Evolutionary conservation across 2,113 vertebrate species (phyloP), one percentile per base, ranked within the genome.

Genomic region (Diadophis punctatus): DNA sequence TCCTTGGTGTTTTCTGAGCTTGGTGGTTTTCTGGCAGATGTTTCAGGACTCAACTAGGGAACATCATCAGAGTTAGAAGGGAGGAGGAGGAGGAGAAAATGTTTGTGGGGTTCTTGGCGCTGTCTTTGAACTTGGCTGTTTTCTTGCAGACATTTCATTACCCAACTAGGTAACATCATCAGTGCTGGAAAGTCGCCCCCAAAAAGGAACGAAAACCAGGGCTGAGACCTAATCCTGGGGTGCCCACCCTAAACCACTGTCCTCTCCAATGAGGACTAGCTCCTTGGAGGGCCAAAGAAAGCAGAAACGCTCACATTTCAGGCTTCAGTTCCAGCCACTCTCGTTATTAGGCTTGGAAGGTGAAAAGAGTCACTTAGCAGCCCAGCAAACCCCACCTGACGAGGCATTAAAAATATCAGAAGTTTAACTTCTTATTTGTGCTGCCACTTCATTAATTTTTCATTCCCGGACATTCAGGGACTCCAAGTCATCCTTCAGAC

Each of bases 391-490:
- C 43, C 63, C 4, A 11, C 56, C 34, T 11, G 87, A 46, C 14
- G 39, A n/a, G 27, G 90, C 6, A 0, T 0, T 1, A 86, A 55
- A 91, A 30, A 22, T 30, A 3, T 52, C 0, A 18, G 85, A 0
- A 1, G 39, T 53, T 90, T 27, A 0, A 6, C 56, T 48, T n/a
- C 89, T 8, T n/a, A 30, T 91, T 34, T 87, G 48, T 27, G 0
- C 5, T 22, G 56, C 56, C 55, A 56, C 0, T 0, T 0, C 20
- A 94, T 8, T 16, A 0, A 0, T 53, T 92, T 89, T 39, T 68
- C 14, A 20, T 58, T 0, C 53, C 1, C 0, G 0, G 22, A 3
- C 56, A n/a, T 0, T 1, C 25, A 5, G 43, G 90, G 53, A 91
- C 52, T 5, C 84, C 25, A 25, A 2, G 22, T 52, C n/a, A 4